These are phyloP conservation scores for Halcyon smyrnensis DNA, from an alignment of 2,797 vertebrate genomes.

Conservation along the genomic window DNA sequence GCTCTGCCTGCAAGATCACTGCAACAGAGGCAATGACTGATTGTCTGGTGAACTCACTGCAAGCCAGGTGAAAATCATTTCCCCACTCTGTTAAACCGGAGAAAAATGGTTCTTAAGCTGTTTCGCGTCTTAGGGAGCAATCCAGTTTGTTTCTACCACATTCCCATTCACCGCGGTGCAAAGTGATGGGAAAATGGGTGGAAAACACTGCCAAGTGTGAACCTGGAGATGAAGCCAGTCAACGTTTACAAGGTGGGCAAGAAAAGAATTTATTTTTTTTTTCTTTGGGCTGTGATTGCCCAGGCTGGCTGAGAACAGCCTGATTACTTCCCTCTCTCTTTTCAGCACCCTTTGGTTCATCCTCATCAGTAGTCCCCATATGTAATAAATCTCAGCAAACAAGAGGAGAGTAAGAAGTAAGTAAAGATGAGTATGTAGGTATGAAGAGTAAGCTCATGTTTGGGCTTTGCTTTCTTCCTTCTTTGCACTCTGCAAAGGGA, in stretches of 20 bases:
- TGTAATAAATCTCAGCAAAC: not conserved
- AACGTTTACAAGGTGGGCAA: not conserved
- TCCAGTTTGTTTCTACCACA: not conserved
- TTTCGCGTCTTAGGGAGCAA: not conserved
- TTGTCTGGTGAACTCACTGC: not conserved
- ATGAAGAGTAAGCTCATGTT: not conserved
- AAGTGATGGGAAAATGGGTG: not conserved
- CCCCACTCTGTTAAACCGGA: slow-evolving; percentile 8
- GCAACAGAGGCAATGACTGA: not conserved
- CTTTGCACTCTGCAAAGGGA: not conserved
- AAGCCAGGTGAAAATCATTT: slow-evolving; percentile 14
- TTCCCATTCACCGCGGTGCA: not conserved
- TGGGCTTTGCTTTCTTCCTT: not conserved
- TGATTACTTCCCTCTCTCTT: not conserved
- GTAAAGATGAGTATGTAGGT: too few species aligned
- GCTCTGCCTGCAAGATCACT: not conserved
- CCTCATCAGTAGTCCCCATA: not conserved
- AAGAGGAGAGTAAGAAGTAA: not conserved
- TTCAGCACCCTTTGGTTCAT: not conserved
- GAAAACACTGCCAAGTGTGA: not conserved
- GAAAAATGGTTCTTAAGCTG: slow-evolving; percentile 13
- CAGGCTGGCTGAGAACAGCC: not conserved
- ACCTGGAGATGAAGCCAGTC: not conserved
- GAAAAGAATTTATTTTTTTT: not conserved
- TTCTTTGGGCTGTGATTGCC: not conserved